These are phyloP conservation scores for Nyctibius bracteatus DNA, from an alignment of 2,113 vertebrate genomes.

Conservation along the genomic window DNA sequence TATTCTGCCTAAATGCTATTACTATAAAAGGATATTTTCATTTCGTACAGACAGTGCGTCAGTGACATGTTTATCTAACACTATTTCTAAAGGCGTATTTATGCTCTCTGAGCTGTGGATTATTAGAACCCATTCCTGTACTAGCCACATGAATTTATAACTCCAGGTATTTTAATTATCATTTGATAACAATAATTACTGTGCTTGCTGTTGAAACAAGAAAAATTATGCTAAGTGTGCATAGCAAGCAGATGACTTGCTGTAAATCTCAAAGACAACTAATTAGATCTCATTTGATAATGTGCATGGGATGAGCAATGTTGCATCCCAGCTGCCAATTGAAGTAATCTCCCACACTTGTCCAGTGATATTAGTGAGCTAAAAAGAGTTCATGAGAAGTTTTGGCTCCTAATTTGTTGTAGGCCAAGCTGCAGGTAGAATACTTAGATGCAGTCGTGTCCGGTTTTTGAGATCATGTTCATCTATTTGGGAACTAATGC, in stretches of 20 bases:
- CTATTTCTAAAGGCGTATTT: not conserved
- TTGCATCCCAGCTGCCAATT: not conserved
- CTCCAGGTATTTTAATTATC: not conserved
- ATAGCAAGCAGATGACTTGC: not conserved
- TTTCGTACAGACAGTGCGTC: not conserved
- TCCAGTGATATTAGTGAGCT: not conserved
- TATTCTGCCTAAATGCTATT: not conserved
- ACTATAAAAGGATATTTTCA: not conserved
- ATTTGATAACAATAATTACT: not conserved
- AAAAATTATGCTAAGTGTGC: not conserved
- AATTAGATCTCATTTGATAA: not conserved
- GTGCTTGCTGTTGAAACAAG: not conserved
- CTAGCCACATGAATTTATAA: not conserved
- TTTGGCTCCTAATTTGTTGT: not conserved
- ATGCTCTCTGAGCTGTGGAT: not conserved
- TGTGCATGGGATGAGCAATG: not conserved
- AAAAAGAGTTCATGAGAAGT: not conserved
- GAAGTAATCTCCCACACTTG: not conserved
- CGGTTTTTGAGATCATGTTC: not conserved
- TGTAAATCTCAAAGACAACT: not conserved
- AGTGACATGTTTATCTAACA: not conserved
- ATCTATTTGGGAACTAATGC: not conserved
- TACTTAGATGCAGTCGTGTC: not conserved
- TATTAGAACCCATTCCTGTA: not conserved
- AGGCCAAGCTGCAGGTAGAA: not conserved